A percentile compares a stretch with the other conserved stretches of the same genome.
Conservation (phyloP, 2,113 vertebrate species). For the Gobio gobio region DNA sequence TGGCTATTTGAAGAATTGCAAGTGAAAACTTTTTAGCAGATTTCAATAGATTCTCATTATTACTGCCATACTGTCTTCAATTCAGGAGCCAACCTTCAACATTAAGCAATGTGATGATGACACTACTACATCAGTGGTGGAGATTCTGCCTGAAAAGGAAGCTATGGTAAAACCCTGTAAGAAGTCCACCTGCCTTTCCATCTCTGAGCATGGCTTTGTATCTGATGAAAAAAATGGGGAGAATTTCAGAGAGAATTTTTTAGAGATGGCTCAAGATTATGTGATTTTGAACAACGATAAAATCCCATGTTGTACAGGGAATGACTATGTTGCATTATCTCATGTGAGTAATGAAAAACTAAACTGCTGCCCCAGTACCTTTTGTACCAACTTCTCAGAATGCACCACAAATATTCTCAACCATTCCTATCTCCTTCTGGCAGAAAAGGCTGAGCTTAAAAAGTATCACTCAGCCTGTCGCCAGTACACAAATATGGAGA, state of each 20-base stretch:
- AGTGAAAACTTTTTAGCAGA: not conserved
- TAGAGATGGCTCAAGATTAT: constrained; percentile 68
- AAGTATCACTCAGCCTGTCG: constrained; percentile 35
- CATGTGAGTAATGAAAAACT: not conserved
- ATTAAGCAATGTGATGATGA: constrained; percentile 71
- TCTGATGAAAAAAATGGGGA: constrained; percentile 20
- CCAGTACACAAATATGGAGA: constrained; percentile 69
- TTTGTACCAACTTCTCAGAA: not conserved
- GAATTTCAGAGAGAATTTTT: not conserved
- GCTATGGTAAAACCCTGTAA: constrained; percentile 32
- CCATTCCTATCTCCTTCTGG: constrained; percentile 66
- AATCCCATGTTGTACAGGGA: constrained; percentile 57
- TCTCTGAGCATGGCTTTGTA: constrained; percentile 29
- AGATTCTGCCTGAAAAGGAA: constrained; percentile 70
- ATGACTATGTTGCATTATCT: constrained; percentile 61
- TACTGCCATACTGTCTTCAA: not conserved
- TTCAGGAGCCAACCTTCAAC: constrained; percentile 65
- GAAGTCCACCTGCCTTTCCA: constrained; percentile 41
- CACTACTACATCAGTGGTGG: constrained; percentile 69
- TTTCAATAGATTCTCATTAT: not conserved
- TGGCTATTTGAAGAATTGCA: not conserved
- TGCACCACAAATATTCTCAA: constrained; percentile 65
- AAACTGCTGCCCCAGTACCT: constrained; percentile 36
- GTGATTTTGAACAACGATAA: constrained; percentile 70
- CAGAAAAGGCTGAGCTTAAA: constrained; percentile 48